These are phyloP conservation scores for Oryzias curvinotus DNA, from an alignment of 2,113 vertebrate species.

Conservation along the genomic window DNA sequence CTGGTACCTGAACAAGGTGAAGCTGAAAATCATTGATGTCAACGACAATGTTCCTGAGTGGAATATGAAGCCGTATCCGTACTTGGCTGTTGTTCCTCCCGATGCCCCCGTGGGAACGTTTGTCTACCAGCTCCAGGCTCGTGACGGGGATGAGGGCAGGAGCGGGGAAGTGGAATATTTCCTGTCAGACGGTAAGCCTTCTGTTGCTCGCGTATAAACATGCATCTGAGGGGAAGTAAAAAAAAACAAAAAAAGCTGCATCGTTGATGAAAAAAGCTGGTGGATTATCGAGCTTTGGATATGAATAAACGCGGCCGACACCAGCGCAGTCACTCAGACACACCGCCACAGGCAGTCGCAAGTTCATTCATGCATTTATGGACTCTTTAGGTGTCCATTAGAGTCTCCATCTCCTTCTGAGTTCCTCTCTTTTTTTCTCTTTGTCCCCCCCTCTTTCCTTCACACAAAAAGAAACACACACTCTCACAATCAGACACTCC, in stretches of 20 bases:
- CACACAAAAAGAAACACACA: constrained; percentile 28
- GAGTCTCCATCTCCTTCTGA: constrained; percentile 44
- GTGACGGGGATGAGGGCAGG: constrained; percentile 82
- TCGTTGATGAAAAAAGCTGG: constrained; percentile 31
- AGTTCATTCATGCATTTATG: constrained; percentile 61
- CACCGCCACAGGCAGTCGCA: constrained; percentile 54
- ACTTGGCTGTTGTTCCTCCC: constrained; percentile 81
- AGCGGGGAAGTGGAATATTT: constrained; percentile 86
- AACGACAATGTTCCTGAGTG: constrained; percentile 87
- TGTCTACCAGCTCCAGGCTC: constrained; percentile 86
- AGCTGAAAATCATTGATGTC: constrained; percentile 82
- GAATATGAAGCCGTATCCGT: constrained; percentile 85
- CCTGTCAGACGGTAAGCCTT: constrained; percentile 84
- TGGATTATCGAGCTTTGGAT: constrained; percentile 20
- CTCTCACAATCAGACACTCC: constrained; percentile 15
- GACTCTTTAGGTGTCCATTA: constrained; percentile 63
- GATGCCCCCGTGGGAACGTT: constrained; percentile 70
- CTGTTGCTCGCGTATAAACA: background rate
- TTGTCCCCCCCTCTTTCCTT: constrained; percentile 3
- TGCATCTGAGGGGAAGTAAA: background rate
- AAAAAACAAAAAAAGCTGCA: constrained; percentile 28
- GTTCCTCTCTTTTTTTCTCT: constrained; percentile 24
- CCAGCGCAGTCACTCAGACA: constrained; percentile 35
- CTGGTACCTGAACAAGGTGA: constrained; percentile 84
- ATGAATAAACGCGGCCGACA: constrained; percentile 49